phyloP scores from a whole-genome alignment of 2,797 vertebrate genomes.

The Macrochelys suwanniensis region DNA sequence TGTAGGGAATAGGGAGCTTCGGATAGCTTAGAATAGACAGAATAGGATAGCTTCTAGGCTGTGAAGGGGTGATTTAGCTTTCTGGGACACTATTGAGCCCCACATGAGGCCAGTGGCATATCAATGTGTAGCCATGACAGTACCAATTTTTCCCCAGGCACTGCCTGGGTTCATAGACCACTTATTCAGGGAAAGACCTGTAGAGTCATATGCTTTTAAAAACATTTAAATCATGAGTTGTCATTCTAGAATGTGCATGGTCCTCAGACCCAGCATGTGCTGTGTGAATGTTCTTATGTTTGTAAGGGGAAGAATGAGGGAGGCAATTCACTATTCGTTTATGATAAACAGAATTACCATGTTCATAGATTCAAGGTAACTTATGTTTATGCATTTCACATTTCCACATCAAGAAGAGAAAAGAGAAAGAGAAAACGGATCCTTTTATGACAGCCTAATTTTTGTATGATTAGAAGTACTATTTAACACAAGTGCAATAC shows the following conservation, averaged over 20 bases:
- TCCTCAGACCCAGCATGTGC: background rate
- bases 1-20: fast-evolving
- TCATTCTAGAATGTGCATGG: fast-evolving
- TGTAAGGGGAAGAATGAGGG: background rate
- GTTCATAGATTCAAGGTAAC: background rate
- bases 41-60: background rate
- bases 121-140: background rate
- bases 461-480: background rate
- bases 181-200: background rate
- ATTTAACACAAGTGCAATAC: slow-evolving; percentile 14
- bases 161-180: fast-evolving
- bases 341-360: background rate
- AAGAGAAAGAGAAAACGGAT: background rate
- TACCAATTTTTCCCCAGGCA: background rate
- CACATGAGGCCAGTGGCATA: background rate
- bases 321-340: background rate
- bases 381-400: background rate
- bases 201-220: background rate
- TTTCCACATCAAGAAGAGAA: background rate
- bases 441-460: background rate
- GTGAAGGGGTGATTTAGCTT: too few relatives aligned
- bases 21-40: too few relatives aligned
- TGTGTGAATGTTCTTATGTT: too few relatives aligned
- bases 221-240: fast-evolving
- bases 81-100: background rate